Base-by-base conservation (phyloP, 2,797 vertebrate species). In the Bradypodion pumilum region DNA sequence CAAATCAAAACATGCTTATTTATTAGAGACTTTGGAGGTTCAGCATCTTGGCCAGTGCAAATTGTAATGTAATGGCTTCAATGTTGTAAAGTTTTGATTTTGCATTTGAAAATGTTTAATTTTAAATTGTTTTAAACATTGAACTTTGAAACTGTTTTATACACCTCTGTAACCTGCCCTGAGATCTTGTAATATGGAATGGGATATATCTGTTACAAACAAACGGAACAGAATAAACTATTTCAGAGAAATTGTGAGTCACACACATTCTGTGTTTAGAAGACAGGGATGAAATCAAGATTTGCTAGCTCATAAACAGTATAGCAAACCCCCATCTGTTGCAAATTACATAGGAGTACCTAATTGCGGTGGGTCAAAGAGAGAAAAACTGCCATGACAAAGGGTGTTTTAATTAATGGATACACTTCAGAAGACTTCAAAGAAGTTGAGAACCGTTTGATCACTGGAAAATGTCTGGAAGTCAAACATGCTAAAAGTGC, bases 371-470 rank as follows among this genome's bases (percentile, higher is more conserved):
- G 37, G 29, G 25, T 82, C 52, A 76, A 29, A 82, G 59, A 74
- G 73, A 1, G 37, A 79, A 63, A 60, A 87, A 56, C 27, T 10
- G 2, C 4, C n/a, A 25, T 68, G 77, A 81, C 65, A 81, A 0
- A 85, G 44, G 12, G 74, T 78, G 72, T 40, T 75, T 72, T 81
- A 91, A 90, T 10, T 81, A 80, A 82, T 40, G 77, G 68, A 37
- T 70, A 13, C 35, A 74, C 21, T 78, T 49, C n/a, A 74, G 46
- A 89, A 87, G 89, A 37, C 59, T 90, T 85, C 52, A 85, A 87
- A 79, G 72, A 35, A 52, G 49, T 80, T 62, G 19, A 19, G 81
- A 74, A 44, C 37, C 66, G 56, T 87, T 1, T 79, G 65, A 90
- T 72, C 13, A 86, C 13, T 16, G 80, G 42, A 81, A 87, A 88